Base-by-base conservation (phyloP, 2,888 invertebrate species). In the Tipula lateralis region DNA sequence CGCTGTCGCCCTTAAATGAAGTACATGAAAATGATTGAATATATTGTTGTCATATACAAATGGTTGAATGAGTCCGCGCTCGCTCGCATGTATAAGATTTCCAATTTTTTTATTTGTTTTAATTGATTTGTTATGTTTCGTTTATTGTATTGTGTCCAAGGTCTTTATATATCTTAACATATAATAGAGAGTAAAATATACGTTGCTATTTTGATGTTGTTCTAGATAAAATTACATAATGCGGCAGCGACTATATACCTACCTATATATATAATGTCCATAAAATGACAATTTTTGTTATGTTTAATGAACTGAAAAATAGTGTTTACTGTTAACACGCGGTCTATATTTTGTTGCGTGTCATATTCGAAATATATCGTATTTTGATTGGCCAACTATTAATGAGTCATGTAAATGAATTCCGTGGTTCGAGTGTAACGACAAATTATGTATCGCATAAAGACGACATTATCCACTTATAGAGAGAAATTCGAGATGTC, bases 291-390 rank as follows among this genome's bases (percentile, higher is more conserved):
- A 66, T 66, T 66, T 66, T 66, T 66, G 66, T 66, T 66, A 66
- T 66, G 66, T 66, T 66, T 66, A 66, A 66, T 66, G 66, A 66
- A 66, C 66, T 66, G 66, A 66, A 66, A 66, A 66, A 66, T 66
- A 66, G 66, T 66, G 66, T 66, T 66, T 24, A n/a, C 66, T 66
- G 66, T 66, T 66, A 66, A 66, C 66, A 66, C 24, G 66, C 66
- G 66, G 66, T 66, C 66, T 66, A 66, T 24, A 2, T 44, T 66
- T 50, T 6, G n/a, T 66, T 24, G 3, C 24, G 3, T 66, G 66
- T 66, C 66, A 66, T 9, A n/a, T 44, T 44, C 12, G 12, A 44
- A 44, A 44, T 16, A 44, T 44, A 44, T 39, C 13, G 13, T 39
- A 4, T 32, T 32, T 32, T 32, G 2, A 6, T 32, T 39, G 12